These are phyloP conservation scores for Anastrepha ludens DNA, from an alignment of 1,140 invertebrate species.

Conservation along the genomic window DNA sequence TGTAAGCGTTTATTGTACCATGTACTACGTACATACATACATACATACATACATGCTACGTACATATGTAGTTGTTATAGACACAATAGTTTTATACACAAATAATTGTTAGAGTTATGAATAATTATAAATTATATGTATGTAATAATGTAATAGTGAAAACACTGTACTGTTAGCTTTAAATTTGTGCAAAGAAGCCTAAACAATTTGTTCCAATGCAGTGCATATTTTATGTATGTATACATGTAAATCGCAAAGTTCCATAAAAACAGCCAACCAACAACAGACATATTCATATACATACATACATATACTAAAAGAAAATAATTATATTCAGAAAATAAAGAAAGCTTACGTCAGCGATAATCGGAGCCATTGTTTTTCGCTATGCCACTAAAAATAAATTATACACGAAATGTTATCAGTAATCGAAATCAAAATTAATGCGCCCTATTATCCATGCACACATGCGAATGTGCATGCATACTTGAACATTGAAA, in stretches of 20 bases:
- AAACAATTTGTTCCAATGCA: constrained; percentile 51
- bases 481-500: neutral
- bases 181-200: constrained; percentile 12
- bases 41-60: neutral
- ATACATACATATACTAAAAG: neutral
- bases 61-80: constrained; percentile 19
- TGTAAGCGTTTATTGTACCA: neutral
- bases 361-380: neutral
- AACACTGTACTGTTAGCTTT: constrained; percentile 20
- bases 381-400: neutral
- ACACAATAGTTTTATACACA: constrained; percentile 3
- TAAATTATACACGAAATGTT: neutral
- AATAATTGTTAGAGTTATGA: constrained; percentile 33
- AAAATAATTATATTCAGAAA: neutral
- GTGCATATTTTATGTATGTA: neutral
- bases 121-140: neutral
- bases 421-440: neutral
- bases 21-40: neutral
- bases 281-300: too few species aligned
- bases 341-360: neutral
- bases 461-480: neutral
- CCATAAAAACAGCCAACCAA: neutral
- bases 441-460: neutral
- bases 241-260: neutral
- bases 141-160: constrained; percentile 4